Evolutionary conservation across 2,888 invertebrate species (phyloP), one percentile per base, ranked within the genome.

Genomic region (Hirtodrosophila duncani): DNA sequence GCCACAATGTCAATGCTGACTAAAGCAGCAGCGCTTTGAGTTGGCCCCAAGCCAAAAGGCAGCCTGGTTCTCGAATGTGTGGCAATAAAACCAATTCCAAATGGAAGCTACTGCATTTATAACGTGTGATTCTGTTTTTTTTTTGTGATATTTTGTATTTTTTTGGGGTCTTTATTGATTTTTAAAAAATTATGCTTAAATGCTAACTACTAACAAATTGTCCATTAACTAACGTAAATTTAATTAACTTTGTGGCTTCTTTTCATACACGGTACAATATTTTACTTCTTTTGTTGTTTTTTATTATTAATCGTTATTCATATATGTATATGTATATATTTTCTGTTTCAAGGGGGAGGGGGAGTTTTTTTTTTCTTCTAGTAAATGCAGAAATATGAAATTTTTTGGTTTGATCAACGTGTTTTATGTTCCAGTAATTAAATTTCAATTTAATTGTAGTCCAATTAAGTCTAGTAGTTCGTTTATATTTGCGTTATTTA

Each of bases 351-450:
- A n/a, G n/a, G n/a, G n/a, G n/a, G n/a, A n/a, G n/a, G n/a, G n/a
- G 49, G 21, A 52, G 30, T 48, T 42, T 30, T 44, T 29, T 33
- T 16, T 26, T 46, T 7, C 13, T 46, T 36, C 70, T 79, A 79
- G 67, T 78, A 84, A 80, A 75, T 75, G 83, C 83, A 84, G 82
- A 80, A 81, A 79, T 78, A 71, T 83, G 53, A 67, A 71, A 53
- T 68, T 67, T 51, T 48, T 30, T 33, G n/a, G 42, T 51, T 37
- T 34, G 62, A 53, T 29, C 41, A 37, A 43, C 48, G 29, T 31
- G 11, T 44, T 44, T 38, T 14, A 17, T 38, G 45, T 50, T 34
- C 38, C 37, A 33, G 44, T 69, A 59, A 59, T 67, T 78, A 66
- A 57, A 49, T 68, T 46, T 63, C 63, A 51, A 34, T 68, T 44